Percentiles rank a stretch among this genome's conserved stretches.
phyloP scores from a whole-genome alignment of 2,888 invertebrate genomes.

The Xanthorhoe designata region DNA sequence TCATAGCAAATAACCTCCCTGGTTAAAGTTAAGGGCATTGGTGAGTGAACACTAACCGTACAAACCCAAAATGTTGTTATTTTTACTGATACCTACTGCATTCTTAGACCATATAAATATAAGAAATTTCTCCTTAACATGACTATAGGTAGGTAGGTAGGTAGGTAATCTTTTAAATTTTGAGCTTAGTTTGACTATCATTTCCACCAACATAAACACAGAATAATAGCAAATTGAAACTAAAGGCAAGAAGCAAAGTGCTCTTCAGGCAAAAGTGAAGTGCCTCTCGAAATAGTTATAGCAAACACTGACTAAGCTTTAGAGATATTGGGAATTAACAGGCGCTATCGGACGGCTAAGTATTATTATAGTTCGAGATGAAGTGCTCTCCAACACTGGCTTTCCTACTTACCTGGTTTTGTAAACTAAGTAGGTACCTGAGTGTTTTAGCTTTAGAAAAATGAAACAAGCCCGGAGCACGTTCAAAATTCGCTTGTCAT shows the following conservation, averaged over 20 bases:
- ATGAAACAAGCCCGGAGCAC: background rate
- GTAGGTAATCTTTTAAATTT: too few species aligned
- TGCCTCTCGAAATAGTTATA: constrained; percentile 43
- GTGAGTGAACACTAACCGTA: too few species aligned
- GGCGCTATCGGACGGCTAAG: constrained; percentile 2
- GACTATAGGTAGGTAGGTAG: too few species aligned
- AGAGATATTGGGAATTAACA: constrained; percentile 12
- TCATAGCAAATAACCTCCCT: too few species aligned
- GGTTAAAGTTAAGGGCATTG: too few species aligned
- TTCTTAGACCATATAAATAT: too few species aligned
- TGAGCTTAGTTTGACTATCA: background rate
- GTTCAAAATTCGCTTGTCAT: background rate
- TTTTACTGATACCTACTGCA: too few species aligned
- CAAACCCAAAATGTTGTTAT: too few species aligned
- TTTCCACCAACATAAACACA: background rate
- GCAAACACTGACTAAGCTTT: constrained; percentile 27
- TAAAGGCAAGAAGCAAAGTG: constrained; percentile 9
- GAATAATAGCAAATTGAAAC: constrained; percentile 9
- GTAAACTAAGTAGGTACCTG: background rate
- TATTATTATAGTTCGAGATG: background rate
- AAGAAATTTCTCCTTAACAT: too few species aligned
- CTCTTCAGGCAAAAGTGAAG: constrained; percentile 24
- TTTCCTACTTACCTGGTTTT: background rate
- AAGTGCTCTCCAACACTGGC: background rate
- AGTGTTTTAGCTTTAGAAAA: background rate